Conservation (phyloP, 2,113 vertebrate species). For the Pedionomus torquatus region DNA sequence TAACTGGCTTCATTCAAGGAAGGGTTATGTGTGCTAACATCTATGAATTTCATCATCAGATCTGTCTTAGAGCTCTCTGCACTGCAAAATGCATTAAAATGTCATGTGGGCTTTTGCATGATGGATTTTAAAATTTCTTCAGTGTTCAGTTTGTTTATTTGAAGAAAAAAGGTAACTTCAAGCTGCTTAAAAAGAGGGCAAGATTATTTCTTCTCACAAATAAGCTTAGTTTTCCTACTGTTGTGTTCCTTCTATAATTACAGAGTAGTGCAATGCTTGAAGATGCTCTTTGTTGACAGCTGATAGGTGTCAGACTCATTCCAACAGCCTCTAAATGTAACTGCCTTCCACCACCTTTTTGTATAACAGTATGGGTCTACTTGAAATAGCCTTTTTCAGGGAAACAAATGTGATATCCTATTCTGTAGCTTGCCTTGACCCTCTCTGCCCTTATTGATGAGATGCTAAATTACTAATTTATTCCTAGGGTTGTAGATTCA, state of each 20-base stretch:
- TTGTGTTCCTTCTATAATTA: not conserved
- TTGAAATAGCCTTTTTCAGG: not conserved
- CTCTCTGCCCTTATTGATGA: not conserved
- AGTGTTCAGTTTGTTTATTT: not conserved
- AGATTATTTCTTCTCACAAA: not conserved
- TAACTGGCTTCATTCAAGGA: not conserved
- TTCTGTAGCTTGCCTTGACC: not conserved
- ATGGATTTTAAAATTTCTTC: not conserved
- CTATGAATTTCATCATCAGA: not conserved
- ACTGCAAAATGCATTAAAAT: not conserved
- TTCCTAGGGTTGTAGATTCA: not conserved
- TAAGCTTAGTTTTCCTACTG: not conserved
- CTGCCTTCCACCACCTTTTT: not conserved
- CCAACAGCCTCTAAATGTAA: not conserved
- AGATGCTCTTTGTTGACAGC: not conserved
- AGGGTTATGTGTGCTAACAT: not conserved
- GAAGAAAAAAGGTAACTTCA: not conserved
- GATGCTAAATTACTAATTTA: not conserved
- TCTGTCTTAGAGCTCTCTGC: not conserved
- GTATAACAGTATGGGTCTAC: not conserved
- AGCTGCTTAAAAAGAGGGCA: not conserved
- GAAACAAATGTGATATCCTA: not conserved
- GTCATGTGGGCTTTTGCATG: not conserved
- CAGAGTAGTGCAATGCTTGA: not conserved
- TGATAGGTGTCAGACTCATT: not conserved